Conservation (phyloP, 2,888 invertebrate genomes). For the Scelioninae gen. 2 region DNA sequence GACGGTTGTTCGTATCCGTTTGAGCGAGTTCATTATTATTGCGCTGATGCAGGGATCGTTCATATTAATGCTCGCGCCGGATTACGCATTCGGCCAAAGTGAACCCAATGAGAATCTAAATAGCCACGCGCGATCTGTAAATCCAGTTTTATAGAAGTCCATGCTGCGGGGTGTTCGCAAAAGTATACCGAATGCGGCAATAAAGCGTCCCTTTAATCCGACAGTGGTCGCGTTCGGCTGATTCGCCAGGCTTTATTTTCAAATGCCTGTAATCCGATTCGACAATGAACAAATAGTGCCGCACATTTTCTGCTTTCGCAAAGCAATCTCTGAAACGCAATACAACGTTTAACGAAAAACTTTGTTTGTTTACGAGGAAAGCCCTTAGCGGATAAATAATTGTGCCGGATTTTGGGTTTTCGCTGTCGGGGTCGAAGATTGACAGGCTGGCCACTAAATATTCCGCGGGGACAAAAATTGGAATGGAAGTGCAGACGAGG, state of each 20-base stretch:
- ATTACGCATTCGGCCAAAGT: constrained; percentile 30
- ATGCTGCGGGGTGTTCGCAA: constrained; percentile 40
- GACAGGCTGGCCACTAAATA: too few relatives aligned
- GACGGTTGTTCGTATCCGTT: too few relatives aligned
- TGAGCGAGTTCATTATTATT: constrained; percentile 19
- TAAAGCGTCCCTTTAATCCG: constrained; percentile 60
- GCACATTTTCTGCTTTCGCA: constrained; percentile 55
- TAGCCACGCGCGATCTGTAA: constrained; percentile 44
- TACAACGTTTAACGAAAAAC: constrained; percentile 48
- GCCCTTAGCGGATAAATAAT: constrained; percentile 26
- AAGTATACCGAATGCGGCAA: constrained; percentile 56
- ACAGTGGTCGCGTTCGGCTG: constrained; percentile 56
- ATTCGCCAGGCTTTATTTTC: constrained; percentile 61
- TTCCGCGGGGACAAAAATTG: too few relatives aligned
- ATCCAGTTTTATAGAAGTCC: constrained; percentile 58
- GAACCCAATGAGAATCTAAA: constrained; percentile 59
- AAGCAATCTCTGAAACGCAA: constrained; percentile 38
- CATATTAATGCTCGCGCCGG: constrained; percentile 31
- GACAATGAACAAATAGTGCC: constrained; percentile 60
- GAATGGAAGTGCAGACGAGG: too few relatives aligned
- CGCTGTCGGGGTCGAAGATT: constrained; percentile 1
- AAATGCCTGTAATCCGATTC: constrained; percentile 60
- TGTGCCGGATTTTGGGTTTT: constrained; percentile 16
- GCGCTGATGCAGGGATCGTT: constrained; percentile 10
- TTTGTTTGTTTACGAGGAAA: constrained; percentile 49